Conservation (phyloP, 2,888 invertebrate genomes). For the Limnephilus auricula region DNA sequence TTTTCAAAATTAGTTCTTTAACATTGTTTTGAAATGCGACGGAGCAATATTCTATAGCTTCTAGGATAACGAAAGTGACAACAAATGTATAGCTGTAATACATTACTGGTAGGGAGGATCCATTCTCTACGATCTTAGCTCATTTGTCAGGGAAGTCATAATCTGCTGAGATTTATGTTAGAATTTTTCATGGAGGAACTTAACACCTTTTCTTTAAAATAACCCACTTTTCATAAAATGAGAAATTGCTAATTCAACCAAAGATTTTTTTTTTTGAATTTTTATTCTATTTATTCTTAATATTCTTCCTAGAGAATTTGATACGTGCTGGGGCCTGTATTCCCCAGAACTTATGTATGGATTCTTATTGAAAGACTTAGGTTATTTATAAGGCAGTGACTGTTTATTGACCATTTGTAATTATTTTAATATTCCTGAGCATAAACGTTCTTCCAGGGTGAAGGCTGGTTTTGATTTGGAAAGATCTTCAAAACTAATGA, state of each 20-base stretch:
- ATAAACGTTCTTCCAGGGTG: too few relatives aligned
- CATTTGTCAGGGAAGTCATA: not conserved
- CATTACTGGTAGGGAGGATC: not conserved
- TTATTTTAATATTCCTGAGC: too few relatives aligned
- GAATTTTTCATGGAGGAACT: not conserved
- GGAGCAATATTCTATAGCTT: not conserved
- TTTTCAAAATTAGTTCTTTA: not conserved
- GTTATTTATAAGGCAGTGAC: too few relatives aligned
- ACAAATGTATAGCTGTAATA: not conserved
- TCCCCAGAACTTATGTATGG: too few relatives aligned
- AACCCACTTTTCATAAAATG: not conserved
- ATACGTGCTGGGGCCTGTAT: too few relatives aligned
- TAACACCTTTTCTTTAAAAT: not conserved
- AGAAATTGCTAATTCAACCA: not conserved
- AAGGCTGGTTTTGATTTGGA: too few relatives aligned
- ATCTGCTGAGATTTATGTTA: not conserved
- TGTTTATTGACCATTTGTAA: too few relatives aligned
- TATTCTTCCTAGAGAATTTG: too few relatives aligned
- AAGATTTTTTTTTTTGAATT: too few relatives aligned
- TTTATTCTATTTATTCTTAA: too few relatives aligned
- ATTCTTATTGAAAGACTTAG: too few relatives aligned
- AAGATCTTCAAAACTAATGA: too few relatives aligned
- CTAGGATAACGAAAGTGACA: not conserved
- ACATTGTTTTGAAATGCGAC: not conserved
- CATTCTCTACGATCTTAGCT: not conserved